Evolutionary conservation across 2,797 vertebrate species (phyloP).

Genomic region (Peromyscus eremicus): DNA sequence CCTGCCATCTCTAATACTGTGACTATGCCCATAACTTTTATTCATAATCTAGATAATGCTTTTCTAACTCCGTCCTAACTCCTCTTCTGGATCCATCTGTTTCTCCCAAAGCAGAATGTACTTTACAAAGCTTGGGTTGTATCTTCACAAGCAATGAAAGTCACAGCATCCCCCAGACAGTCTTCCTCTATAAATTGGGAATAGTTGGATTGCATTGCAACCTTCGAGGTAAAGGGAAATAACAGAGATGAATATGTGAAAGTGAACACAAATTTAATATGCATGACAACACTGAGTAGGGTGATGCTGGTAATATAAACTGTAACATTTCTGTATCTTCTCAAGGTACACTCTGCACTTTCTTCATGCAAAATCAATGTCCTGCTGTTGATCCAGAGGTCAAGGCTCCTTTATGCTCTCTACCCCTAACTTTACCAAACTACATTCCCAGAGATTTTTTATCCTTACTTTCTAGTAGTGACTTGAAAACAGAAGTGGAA

Average conservation of each 20-base stretch:
- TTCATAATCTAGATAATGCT: not conserved
- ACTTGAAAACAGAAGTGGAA: not conserved
- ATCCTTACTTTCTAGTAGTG: not conserved
- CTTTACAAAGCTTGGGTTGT: not conserved
- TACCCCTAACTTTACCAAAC: not conserved
- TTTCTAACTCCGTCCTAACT: not conserved
- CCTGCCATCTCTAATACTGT: not conserved
- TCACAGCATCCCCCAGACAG: not conserved
- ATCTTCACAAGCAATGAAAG: not conserved
- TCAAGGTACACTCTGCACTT: not conserved
- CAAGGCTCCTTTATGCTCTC: not conserved
- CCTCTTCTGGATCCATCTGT: not conserved
- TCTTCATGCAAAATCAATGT: not conserved
- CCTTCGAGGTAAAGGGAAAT: not conserved
- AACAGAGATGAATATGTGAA: not conserved
- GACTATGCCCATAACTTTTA: not conserved
- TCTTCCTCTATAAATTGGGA: not conserved
- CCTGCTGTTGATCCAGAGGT: not conserved
- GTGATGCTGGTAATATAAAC: not conserved
- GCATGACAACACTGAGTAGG: rapidly evolving
- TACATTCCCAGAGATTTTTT: not conserved
- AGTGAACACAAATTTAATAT: not conserved
- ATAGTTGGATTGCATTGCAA: not conserved
- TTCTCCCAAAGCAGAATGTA: slow-evolving; percentile 15
- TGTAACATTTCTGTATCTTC: not conserved